Evolutionary conservation across 2,888 invertebrate genomes (phyloP).

Genomic region (Tetranychus piercei): DNA sequence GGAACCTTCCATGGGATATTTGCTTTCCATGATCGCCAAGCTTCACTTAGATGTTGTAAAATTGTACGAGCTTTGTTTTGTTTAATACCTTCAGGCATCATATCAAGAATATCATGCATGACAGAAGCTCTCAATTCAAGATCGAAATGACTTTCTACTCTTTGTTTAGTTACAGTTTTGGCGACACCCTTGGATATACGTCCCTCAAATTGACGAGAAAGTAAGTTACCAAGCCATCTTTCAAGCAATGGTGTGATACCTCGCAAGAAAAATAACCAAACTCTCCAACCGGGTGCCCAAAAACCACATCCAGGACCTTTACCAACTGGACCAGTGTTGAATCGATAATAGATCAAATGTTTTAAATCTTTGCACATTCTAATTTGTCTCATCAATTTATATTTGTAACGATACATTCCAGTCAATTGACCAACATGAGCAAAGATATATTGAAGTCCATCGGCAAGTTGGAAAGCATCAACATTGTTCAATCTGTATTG

Average conservation of each 20-base stretch:
- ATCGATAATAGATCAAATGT: conserved; percentile 95
- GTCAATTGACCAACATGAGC: conserved; percentile 98
- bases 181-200: conserved; percentile 98
- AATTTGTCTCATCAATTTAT: conserved; percentile 95
- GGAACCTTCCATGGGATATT: conserved; percentile 99
- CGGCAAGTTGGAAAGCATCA: conserved; percentile 93
- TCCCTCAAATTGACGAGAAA: conserved; percentile 96
- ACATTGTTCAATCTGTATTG: conserved; percentile 98
- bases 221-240: conserved; percentile 94
- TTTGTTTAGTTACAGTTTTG: conserved; percentile 97
- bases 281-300: conserved; percentile 98
- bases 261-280: conserved; percentile 98
- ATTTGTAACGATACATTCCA: conserved; percentile 98
- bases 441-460: conserved; percentile 96
- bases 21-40: conserved; percentile 99
- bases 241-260: conserved; percentile 95
- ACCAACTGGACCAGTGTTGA: conserved; percentile 93
- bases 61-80: conserved; percentile 99
- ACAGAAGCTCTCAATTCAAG: conserved; percentile 87
- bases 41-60: conserved; percentile 92
- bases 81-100: conserved; percentile 99
- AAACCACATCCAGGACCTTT: conserved; percentile 96
- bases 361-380: conserved; percentile 99
- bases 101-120: conserved; percentile 91
- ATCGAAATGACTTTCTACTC: conserved; percentile 98